phyloP scores from a whole-genome alignment of 2,797 vertebrate species.

The Ptychobarbus kaznakovi region DNA sequence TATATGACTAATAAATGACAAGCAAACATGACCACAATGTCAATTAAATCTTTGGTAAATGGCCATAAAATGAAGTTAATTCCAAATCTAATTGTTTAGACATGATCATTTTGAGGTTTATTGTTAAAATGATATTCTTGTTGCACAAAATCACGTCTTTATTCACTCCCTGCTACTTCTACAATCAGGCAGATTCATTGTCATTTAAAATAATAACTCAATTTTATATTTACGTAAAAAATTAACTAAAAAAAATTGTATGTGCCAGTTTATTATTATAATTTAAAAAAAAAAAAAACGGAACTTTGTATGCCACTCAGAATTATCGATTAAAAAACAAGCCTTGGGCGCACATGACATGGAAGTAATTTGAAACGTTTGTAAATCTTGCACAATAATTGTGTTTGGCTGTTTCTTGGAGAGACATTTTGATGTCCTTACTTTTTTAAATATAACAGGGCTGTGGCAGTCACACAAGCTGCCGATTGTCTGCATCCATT shows the following conservation, averaged over 20 bases:
- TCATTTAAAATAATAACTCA: background rate
- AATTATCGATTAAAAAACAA: constrained; percentile 29
- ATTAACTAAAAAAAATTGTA: background rate
- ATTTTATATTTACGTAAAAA: background rate
- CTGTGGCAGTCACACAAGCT: constrained; percentile 46
- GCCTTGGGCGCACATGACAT: constrained; percentile 19
- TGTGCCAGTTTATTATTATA: constrained; percentile 9
- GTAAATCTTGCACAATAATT: constrained; percentile 43
- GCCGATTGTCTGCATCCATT: constrained; percentile 53
- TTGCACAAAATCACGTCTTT: background rate
- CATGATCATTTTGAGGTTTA: background rate
- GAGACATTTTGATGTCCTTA: constrained; percentile 34
- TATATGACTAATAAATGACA: background rate
- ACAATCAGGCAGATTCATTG: background rate
- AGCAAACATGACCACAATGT: background rate
- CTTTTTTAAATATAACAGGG: constrained; percentile 39
- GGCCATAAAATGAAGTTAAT: background rate
- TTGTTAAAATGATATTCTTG: background rate
- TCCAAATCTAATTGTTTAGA: background rate
- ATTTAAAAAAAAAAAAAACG: background rate
- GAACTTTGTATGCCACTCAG: background rate
- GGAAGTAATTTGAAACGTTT: constrained; percentile 40
- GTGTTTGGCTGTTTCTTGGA: constrained; percentile 33
- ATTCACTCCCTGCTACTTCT: background rate
- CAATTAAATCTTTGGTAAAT: background rate